Evolutionary conservation across 2,888 invertebrate species (phyloP).

Genomic region (Idaea straminata): DNA sequence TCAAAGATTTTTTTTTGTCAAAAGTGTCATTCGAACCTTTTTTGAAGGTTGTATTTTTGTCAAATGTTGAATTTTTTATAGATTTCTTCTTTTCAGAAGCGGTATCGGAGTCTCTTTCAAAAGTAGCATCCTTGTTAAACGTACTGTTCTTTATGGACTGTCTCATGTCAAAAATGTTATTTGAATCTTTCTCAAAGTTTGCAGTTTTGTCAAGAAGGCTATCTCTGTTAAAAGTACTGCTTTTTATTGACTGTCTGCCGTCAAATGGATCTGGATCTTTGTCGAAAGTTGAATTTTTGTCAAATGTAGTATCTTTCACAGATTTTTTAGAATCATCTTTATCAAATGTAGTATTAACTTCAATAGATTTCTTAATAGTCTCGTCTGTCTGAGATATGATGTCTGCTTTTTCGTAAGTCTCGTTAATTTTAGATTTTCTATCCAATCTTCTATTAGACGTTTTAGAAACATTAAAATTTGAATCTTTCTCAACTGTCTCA

Average conservation of each 20-base stretch:
- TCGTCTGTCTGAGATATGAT: neutral
- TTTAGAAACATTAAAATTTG: conserved; percentile 4
- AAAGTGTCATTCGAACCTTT: conserved; percentile 15
- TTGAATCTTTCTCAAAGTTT: conserved; percentile 14
- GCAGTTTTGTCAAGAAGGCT: conserved; percentile 25
- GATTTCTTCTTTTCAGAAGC: conserved; percentile 13
- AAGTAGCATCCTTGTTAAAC: conserved; percentile 16
- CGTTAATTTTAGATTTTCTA: conserved; percentile 13
- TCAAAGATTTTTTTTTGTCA: conserved; percentile 7
- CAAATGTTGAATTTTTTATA: conserved; percentile 22
- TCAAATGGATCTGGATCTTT: conserved; percentile 8
- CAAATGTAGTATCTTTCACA: conserved; percentile 5
- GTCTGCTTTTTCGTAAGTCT: neutral
- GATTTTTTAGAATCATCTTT: neutral
- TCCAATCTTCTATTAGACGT: conserved; percentile 4
- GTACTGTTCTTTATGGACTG: conserved; percentile 14
- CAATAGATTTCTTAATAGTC: neutral
- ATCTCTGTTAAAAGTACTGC: conserved; percentile 8
- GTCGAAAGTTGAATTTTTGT: conserved; percentile 6
- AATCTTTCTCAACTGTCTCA: conserved; percentile 2
- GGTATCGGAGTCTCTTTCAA: conserved; percentile 16
- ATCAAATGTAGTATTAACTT: conserved; percentile 7
- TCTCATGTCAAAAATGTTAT: conserved; percentile 6
- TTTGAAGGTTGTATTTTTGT: conserved; percentile 29
- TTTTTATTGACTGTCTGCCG: neutral